Evolutionary conservation across 1,140 invertebrate genomes (phyloP).

Genomic region (Microplitis demolitor): DNA sequence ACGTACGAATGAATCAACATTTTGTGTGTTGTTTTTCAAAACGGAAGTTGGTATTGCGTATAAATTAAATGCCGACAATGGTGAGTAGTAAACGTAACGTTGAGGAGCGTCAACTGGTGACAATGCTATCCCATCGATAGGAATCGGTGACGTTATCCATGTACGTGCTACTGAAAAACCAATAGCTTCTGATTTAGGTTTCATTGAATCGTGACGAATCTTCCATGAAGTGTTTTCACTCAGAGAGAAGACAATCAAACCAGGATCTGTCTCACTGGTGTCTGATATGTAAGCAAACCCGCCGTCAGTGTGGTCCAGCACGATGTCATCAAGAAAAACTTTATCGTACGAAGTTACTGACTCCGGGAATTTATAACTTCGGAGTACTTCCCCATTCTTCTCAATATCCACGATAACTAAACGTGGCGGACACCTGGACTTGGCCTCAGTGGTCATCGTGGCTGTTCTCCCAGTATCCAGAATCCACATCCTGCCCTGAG

Average conservation of each 20-base stretch:
- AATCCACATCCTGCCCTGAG: slow-evolving; percentile 72
- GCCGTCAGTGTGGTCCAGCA: slow-evolving; percentile 70
- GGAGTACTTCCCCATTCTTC: slow-evolving; percentile 61
- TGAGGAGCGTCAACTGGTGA: slow-evolving; percentile 62
- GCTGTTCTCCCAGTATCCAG: slow-evolving; percentile 69
- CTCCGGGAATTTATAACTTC: slow-evolving; percentile 64
- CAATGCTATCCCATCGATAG: slow-evolving; percentile 72
- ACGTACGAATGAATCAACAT: slow-evolving; percentile 54
- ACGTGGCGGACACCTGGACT: slow-evolving; percentile 66
- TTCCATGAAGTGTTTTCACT: slow-evolving; percentile 70
- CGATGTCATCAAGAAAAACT: slow-evolving; percentile 70
- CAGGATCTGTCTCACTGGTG: slow-evolving; percentile 67
- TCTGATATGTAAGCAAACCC: slow-evolving; percentile 74
- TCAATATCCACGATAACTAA: slow-evolving; percentile 72
- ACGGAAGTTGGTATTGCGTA: slow-evolving; percentile 66
- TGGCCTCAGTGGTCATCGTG: slow-evolving; percentile 56
- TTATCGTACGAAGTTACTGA: slow-evolving; percentile 60
- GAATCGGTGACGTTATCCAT: slow-evolving; percentile 59
- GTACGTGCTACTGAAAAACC: slow-evolving; percentile 66
- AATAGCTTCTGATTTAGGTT: slow-evolving; percentile 62
- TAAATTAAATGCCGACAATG: slow-evolving; percentile 68
- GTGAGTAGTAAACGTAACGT: slow-evolving; percentile 68
- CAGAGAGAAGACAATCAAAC: slow-evolving; percentile 72
- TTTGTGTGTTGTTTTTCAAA: slow-evolving; percentile 60
- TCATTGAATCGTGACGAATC: slow-evolving; percentile 69